Evolutionary conservation across 2,888 invertebrate species (phyloP).

Genomic region (Tetrapedia diversipes): DNA sequence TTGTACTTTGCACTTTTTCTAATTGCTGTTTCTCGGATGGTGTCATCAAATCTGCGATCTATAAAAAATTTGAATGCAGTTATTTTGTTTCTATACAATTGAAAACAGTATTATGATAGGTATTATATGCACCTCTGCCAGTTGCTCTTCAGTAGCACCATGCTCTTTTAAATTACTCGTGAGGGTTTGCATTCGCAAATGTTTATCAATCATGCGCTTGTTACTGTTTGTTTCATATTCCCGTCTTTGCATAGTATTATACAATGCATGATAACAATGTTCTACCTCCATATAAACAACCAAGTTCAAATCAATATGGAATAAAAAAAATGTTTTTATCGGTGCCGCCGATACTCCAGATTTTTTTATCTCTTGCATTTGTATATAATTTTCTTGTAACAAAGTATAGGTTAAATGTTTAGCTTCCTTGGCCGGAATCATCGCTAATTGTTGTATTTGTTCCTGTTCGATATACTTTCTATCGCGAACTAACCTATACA

Average conservation of each 20-base stretch:
- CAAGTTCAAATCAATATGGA: conserved; percentile 88
- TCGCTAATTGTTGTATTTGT: conserved; percentile 94
- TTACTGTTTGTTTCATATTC: conserved; percentile 87
- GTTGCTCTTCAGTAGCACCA: conserved; percentile 90
- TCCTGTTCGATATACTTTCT: conserved; percentile 95
- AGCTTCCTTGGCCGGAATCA: conserved; percentile 97
- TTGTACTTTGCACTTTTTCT: conserved; percentile 88
- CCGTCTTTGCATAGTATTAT: conserved; percentile 88
- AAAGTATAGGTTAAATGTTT: conserved; percentile 94
- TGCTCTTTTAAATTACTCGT: conserved; percentile 91
- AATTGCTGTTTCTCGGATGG: conserved; percentile 92
- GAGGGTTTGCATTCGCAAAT: conserved; percentile 92
- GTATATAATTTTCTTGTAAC: conserved; percentile 90
- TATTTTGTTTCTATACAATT: conserved; percentile 9
- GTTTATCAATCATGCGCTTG: conserved; percentile 93
- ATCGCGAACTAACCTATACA: conserved; percentile 88
- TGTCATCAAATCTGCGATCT: conserved; percentile 94
- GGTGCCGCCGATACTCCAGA: conserved; percentile 88
- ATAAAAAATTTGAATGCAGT: conserved; percentile 69
- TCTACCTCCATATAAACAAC: conserved; percentile 89
- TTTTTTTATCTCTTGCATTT: conserved; percentile 90
- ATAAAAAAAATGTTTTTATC: conserved; percentile 91
- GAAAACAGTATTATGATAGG: conserved; percentile 1
- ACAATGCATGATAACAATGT: conserved; percentile 88
- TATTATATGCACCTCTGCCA: conserved; percentile 87